phyloP scores from a whole-genome alignment of 2,113 vertebrate species.

The Meles meles region DNA sequence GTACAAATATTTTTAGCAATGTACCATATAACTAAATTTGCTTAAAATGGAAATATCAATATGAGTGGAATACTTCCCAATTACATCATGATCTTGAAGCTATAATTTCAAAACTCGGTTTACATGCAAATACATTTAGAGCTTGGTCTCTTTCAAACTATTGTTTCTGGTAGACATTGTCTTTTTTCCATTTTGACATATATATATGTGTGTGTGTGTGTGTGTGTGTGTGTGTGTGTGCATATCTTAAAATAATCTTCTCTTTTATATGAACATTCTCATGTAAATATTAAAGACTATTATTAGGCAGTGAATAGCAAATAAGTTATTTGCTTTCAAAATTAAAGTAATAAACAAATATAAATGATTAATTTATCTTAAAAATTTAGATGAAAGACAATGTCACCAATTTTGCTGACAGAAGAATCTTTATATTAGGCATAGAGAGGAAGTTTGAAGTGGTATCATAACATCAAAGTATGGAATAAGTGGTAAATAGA shows the following conservation, averaged over 20 bases:
- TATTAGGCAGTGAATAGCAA: not conserved
- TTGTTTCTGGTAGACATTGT: not conserved
- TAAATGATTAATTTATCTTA: not conserved
- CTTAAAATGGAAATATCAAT: slow-evolving; percentile 15
- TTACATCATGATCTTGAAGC: not conserved
- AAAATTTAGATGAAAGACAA: not conserved
- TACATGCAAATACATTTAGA: not conserved
- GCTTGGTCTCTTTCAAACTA: not conserved
- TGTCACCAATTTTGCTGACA: not conserved
- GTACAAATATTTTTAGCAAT: not conserved
- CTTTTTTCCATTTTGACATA: not conserved
- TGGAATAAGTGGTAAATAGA: not conserved
- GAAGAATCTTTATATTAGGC: not conserved
- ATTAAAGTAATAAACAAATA: not conserved
- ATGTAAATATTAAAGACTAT: not conserved
- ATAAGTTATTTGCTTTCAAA: not conserved
- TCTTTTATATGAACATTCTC: not conserved
- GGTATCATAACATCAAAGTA: not conserved
- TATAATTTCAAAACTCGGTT: not conserved
- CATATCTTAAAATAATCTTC: not conserved
- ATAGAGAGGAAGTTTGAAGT: not conserved
- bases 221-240: no score
- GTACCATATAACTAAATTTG: not conserved
- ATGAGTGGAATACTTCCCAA: not conserved
- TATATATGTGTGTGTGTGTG: not conserved